phyloP scores from a whole-genome alignment of 2,797 vertebrate species.

The Falco concolor region DNA sequence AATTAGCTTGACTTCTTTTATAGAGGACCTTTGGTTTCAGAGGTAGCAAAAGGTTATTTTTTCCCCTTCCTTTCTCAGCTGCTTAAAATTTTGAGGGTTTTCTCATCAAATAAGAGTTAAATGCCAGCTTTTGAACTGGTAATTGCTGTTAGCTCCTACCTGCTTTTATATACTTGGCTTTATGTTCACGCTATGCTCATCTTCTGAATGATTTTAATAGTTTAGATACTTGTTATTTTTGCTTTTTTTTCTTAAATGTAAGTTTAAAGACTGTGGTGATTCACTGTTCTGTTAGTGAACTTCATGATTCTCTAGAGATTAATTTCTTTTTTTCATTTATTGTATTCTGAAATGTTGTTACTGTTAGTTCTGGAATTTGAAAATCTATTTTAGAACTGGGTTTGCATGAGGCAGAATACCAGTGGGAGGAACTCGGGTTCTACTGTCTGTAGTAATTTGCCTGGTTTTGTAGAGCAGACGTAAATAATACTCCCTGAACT shows the following conservation, averaged over 20 bases:
- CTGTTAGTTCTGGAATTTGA: not conserved
- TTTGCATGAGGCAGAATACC: not conserved
- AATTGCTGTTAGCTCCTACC: not conserved
- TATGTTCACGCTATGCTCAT: not conserved
- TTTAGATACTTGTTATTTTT: not conserved
- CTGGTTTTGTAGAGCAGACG: not conserved
- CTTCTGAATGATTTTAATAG: not conserved
- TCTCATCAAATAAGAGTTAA: not conserved
- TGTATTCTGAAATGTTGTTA: not conserved
- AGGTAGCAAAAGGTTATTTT: not conserved
- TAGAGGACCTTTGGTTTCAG: not conserved
- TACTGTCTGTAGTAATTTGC: not conserved
- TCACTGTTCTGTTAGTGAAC: not conserved
- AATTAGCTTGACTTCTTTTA: not conserved
- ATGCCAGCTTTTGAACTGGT: not conserved
- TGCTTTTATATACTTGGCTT: not conserved
- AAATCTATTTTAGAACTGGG: not conserved
- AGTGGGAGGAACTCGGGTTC: not conserved
- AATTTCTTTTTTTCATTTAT: not conserved
- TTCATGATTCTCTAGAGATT: not conserved
- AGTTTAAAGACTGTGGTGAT: not conserved
- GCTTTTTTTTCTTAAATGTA: not conserved
- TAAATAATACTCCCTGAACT: not conserved
- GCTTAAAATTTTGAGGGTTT: not conserved
- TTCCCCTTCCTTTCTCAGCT: not conserved